Conservation (phyloP, 2,888 invertebrate species). For the Malacosoma neustria region DNA sequence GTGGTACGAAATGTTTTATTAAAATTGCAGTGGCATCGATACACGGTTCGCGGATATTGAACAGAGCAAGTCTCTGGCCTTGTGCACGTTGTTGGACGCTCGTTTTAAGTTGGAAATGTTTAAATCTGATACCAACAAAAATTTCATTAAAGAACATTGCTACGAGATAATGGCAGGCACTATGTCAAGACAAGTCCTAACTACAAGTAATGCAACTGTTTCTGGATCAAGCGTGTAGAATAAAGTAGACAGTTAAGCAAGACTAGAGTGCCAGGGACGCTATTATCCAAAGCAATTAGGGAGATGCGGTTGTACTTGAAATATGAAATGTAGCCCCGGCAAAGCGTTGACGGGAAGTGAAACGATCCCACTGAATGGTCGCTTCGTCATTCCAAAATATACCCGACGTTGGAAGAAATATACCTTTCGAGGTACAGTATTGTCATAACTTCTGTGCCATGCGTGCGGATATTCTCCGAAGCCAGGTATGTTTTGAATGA, state of each 20-base stretch:
- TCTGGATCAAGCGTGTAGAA: constrained; percentile 1
- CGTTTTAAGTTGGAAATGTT: constrained; percentile 6
- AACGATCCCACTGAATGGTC: constrained; percentile 7
- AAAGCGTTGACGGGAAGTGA: constrained; percentile 3
- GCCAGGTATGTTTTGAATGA: too few species aligned
- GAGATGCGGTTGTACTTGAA: neutral
- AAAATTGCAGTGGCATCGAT: too few species aligned
- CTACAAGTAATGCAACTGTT: neutral
- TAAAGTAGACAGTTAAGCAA: constrained; percentile 1
- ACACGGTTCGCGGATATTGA: too few species aligned
- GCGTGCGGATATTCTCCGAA: too few species aligned
- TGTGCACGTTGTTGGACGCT: constrained; percentile 5
- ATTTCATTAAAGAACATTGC: constrained; percentile 1
- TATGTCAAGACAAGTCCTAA: constrained; percentile 1
- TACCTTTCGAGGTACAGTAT: constrained; percentile 1
- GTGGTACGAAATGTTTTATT: constrained; percentile 1
- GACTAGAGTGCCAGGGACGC: constrained; percentile 1
- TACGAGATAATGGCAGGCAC: constrained; percentile 4
- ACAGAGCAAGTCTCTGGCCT: constrained; percentile 3
- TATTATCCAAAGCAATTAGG: constrained; percentile 4
- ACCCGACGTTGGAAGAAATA: constrained; percentile 5
- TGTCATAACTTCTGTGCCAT: neutral
- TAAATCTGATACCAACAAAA: constrained; percentile 2
- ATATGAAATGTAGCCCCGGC: too few species aligned
- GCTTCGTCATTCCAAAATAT: constrained; percentile 3